Conservation (phyloP, 2,888 invertebrate species). For the Xylota sylvarum region DNA sequence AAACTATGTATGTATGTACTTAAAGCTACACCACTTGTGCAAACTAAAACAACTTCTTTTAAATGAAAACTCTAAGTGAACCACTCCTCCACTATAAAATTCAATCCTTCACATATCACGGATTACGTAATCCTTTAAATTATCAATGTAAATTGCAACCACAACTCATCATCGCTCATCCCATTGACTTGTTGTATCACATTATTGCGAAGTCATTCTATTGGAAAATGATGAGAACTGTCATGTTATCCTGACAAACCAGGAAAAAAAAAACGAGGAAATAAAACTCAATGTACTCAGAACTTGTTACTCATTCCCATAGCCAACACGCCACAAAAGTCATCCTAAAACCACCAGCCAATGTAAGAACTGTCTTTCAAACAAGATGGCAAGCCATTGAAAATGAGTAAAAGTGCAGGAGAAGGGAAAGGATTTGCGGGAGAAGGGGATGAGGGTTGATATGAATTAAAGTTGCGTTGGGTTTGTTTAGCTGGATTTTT, state of each 20-base stretch:
- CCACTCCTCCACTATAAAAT: neutral
- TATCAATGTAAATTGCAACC: neutral
- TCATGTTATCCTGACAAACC: slow-evolving; percentile 33
- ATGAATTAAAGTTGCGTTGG: slow-evolving; percentile 44
- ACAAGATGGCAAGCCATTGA: slow-evolving; percentile 14
- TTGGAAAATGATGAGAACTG: slow-evolving; percentile 51
- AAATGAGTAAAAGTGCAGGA: slow-evolving; percentile 1
- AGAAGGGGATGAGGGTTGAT: neutral
- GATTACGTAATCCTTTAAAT: neutral
- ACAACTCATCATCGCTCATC: neutral
- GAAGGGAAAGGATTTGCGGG: neutral
- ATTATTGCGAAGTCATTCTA: slow-evolving; percentile 38
- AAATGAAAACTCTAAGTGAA: neutral
- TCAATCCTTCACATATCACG: neutral
- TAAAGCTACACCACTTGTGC: neutral
- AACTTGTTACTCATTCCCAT: slow-evolving; percentile 36
- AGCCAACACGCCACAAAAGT: slow-evolving; percentile 55
- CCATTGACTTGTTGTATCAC: slow-evolving; percentile 16
- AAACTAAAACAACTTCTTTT: neutral
- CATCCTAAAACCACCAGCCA: slow-evolving; percentile 3
- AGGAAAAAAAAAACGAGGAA: neutral
- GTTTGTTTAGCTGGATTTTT: slow-evolving; percentile 14
- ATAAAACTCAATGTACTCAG: neutral
- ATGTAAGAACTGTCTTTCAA: slow-evolving; percentile 4
- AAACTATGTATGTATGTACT: no score